phyloP scores from a whole-genome alignment of 2,888 invertebrate species.

The Caenorhabditis imperialis region DNA sequence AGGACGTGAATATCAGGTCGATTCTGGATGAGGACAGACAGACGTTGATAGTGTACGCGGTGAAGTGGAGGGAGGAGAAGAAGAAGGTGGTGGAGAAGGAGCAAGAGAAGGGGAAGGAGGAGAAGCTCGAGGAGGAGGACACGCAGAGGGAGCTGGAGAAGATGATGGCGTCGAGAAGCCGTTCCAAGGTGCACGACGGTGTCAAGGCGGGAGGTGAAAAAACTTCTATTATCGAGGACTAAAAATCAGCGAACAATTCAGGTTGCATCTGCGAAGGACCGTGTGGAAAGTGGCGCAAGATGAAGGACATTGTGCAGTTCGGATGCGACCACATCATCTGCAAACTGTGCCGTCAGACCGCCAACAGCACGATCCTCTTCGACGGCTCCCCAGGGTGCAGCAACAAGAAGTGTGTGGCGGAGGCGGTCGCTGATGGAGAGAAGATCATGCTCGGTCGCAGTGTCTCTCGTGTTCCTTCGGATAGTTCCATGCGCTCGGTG shows the following conservation, averaged over 20 bases:
- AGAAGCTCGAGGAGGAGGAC: constrained; percentile 7
- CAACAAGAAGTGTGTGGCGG: constrained; percentile 19
- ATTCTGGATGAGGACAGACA: no score
- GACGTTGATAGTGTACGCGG: no score
- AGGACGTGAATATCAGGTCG: no score
- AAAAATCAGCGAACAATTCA: no score
- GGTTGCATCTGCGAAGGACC: constrained; percentile 39
- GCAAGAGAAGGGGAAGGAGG: neutral
- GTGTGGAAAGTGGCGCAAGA: constrained; percentile 11
- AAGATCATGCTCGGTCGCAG: constrained; percentile 18
- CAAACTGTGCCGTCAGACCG: constrained; percentile 27
- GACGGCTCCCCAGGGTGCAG: constrained; percentile 47
- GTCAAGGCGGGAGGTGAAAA: no score
- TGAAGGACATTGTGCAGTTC: constrained; percentile 22
- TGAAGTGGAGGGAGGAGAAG: constrained; percentile 5
- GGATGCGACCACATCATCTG: constrained; percentile 51
- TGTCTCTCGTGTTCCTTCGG: neutral
- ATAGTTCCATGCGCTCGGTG: constrained; percentile 15
- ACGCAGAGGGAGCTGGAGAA: neutral
- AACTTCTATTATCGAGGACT: no score
- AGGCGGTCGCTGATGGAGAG: constrained; percentile 9
- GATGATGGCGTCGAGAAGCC: neutral
- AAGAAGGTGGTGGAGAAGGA: constrained; percentile 6
- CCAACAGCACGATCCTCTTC: constrained; percentile 27
- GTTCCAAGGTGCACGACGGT: neutral